Evolutionary conservation across 2,113 vertebrate genomes (phyloP).

Genomic region (Nerophis ophidion): DNA sequence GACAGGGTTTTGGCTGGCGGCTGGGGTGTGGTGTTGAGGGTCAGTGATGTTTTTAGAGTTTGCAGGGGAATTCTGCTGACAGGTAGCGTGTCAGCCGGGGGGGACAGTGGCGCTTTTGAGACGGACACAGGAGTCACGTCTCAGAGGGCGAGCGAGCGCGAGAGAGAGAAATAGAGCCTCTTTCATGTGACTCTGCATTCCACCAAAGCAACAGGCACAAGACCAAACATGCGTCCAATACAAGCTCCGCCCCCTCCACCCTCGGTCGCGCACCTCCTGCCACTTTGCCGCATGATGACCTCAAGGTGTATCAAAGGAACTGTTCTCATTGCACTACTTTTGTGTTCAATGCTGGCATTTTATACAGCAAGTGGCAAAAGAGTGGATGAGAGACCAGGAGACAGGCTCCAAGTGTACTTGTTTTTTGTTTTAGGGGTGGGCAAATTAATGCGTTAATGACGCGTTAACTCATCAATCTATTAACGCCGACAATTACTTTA

Average conservation of each 20-base stretch:
- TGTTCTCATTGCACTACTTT: not conserved
- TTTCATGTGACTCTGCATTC: conserved; percentile 80
- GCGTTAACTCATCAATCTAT: no score
- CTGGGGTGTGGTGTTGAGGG: not conserved
- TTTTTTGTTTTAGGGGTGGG: no score
- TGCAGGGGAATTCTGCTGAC: conserved; percentile 53
- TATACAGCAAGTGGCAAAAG: not conserved
- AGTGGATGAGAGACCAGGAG: not conserved
- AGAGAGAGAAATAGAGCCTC: conserved; percentile 63
- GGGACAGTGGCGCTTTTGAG: conserved; percentile 70
- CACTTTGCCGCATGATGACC: conserved; percentile 75
- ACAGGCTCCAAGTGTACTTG: not conserved
- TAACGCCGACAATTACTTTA: no score
- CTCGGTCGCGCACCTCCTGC: conserved; percentile 53
- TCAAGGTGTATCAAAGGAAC: conserved; percentile 83
- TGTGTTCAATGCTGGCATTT: no score
- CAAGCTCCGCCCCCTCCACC: conserved; percentile 48
- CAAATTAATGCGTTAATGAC: no score
- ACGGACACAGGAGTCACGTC: conserved; percentile 59
- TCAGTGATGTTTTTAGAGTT: conserved; percentile 43
- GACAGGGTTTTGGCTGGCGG: no score
- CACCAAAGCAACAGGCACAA: conserved; percentile 79
- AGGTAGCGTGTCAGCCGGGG: conserved; percentile 56
- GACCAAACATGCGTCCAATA: conserved; percentile 76
- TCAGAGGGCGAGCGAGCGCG: conserved; percentile 46